A percentile compares a stretch with the other conserved stretches of the same genome.
Evolutionary conservation across 2,888 invertebrate species (phyloP).

Genomic region (Laothoe populi): DNA sequence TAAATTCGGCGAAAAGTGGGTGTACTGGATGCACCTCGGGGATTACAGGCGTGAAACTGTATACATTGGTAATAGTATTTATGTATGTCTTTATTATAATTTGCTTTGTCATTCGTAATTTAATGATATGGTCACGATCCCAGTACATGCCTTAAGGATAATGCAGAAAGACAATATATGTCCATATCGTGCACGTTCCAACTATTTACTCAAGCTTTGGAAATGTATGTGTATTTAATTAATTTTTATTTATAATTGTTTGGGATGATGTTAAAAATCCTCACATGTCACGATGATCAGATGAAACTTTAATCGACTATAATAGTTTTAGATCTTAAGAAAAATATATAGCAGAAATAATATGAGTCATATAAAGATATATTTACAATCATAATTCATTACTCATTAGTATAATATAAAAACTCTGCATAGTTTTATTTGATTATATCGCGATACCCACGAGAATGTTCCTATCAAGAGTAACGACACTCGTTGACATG

Average conservation of each 20-base stretch:
- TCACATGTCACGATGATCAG: too few relatives aligned
- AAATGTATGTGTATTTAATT: too few relatives aligned
- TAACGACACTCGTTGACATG: not conserved
- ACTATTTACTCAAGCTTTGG: too few relatives aligned
- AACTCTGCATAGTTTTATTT: not conserved
- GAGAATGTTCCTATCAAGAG: not conserved
- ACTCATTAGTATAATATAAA: not conserved
- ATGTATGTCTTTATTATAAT: too few relatives aligned
- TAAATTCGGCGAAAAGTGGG: too few relatives aligned
- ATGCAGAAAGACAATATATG: constrained; percentile 7
- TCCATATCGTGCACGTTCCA: not conserved
- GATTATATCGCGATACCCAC: not conserved
- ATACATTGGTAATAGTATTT: too few relatives aligned
- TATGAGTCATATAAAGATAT: not conserved
- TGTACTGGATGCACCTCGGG: too few relatives aligned
- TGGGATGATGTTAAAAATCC: too few relatives aligned
- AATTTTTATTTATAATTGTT: too few relatives aligned
- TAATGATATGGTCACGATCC: constrained; percentile 26
- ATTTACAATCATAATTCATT: not conserved
- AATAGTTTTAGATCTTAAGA: not conserved
- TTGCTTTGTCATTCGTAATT: constrained; percentile 6
- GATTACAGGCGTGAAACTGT: too few relatives aligned
- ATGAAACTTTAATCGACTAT: too few relatives aligned
- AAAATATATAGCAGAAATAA: not conserved
- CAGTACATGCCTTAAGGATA: not conserved